A percentile compares a stretch with the other conserved stretches of the same genome.
phyloP scores from a whole-genome alignment of 1,140 invertebrate genomes.

The Caerostris extrusa region DNA sequence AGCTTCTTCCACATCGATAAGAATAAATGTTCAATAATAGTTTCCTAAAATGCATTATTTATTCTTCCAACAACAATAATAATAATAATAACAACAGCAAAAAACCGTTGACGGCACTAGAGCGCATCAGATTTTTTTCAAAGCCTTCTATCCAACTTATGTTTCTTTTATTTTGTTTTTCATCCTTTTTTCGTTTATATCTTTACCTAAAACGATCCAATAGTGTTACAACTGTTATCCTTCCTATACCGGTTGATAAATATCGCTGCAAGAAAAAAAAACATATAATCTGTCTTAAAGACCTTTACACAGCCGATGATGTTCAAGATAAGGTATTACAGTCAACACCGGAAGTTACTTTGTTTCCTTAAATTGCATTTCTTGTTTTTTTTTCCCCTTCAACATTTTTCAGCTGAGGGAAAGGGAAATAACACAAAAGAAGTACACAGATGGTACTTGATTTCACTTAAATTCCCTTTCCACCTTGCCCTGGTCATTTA shows the following conservation, averaged over 20 bases:
- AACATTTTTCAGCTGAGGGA: neutral
- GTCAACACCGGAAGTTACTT: constrained; percentile 15
- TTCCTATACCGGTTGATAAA: neutral
- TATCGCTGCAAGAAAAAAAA: neutral
- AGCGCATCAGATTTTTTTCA: too few relatives aligned
- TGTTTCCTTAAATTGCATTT: neutral
- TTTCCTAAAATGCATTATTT: too few relatives aligned
- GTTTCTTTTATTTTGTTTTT: neutral
- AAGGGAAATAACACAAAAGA: neutral
- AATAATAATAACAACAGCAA: too few relatives aligned
- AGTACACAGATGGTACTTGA: constrained; percentile 36
- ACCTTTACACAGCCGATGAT: neutral
- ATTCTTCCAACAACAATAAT: too few relatives aligned
- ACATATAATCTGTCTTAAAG: neutral
- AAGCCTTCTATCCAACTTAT: too few relatives aligned
- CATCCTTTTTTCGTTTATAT: neutral
- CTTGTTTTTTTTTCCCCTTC: neutral
- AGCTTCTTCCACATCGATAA: too few relatives aligned
- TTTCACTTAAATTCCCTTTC: constrained; percentile 42
- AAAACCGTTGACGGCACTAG: too few relatives aligned
- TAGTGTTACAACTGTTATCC: neutral
- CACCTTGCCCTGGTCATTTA: neutral
- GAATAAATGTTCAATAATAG: too few relatives aligned
- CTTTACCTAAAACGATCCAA: neutral
- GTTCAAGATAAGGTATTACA: constrained; percentile 4